A percentile compares a stretch with the other conserved stretches of the same genome.
phyloP scores from a whole-genome alignment of 2,888 invertebrate genomes.

The Beris morrisii region DNA sequence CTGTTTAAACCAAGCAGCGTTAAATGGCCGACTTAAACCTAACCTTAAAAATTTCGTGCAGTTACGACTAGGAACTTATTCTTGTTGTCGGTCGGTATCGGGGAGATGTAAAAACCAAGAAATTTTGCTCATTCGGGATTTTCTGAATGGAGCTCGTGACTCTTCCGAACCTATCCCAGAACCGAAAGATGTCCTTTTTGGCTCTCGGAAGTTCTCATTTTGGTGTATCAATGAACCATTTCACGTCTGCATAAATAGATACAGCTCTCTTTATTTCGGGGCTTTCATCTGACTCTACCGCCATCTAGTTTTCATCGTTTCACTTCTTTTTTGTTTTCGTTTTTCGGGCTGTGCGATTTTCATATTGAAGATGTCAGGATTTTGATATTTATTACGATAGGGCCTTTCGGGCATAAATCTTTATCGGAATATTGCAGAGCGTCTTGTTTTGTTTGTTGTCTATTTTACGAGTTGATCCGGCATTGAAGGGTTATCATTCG shows the following conservation, averaged over 20 bases:
- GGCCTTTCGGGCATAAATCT: slow-evolving; percentile 13
- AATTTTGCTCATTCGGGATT: no score
- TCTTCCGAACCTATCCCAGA: background rate
- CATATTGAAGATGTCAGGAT: slow-evolving; percentile 7
- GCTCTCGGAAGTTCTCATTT: background rate
- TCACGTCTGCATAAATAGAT: slow-evolving; percentile 12
- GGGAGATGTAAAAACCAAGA: no score
- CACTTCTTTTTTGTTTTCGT: background rate
- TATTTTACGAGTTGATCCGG: slow-evolving; percentile 16
- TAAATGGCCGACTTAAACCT: slow-evolving; percentile 3
- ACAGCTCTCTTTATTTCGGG: background rate
- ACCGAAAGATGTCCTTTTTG: background rate
- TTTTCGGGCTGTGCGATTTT: background rate
- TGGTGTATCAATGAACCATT: slow-evolving; percentile 19
- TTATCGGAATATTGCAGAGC: slow-evolving; percentile 18
- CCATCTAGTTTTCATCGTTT: background rate
- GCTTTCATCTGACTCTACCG: background rate
- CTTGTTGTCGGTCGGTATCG: no score
- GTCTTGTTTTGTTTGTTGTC: slow-evolving; percentile 18
- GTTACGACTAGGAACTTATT: no score
- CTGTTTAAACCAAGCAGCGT: background rate
- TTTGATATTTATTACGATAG: slow-evolving; percentile 16
- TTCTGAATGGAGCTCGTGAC: background rate
- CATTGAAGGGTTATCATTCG: slow-evolving; percentile 22
- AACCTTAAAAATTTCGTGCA: background rate